Conservation (phyloP, 1,140 invertebrate genomes). For the Paraescarpia echinospica region DNA sequence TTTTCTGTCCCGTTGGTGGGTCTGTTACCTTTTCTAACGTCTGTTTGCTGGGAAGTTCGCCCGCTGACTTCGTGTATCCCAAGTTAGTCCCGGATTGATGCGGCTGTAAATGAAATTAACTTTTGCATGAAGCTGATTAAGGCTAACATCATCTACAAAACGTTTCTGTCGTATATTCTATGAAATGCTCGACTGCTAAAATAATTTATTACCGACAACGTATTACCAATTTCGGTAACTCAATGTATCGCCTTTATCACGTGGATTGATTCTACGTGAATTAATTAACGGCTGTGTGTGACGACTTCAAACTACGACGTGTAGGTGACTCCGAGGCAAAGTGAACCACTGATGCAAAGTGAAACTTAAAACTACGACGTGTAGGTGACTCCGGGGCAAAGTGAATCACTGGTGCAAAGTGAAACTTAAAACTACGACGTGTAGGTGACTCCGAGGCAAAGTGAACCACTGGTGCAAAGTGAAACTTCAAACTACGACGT, state of each 20-base stretch:
- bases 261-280: too few relatives aligned
- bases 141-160: not conserved
- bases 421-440: not conserved
- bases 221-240: too few relatives aligned
- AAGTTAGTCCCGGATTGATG: not conserved
- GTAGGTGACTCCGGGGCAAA: not conserved
- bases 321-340: not conserved
- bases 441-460: not conserved
- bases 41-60: not conserved
- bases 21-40: not conserved
- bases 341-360: too few relatives aligned
- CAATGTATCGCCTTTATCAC: too few relatives aligned
- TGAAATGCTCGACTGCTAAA: too few relatives aligned
- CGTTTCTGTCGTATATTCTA: too few relatives aligned
- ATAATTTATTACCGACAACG: too few relatives aligned
- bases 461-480: too few relatives aligned
- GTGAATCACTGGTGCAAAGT: too few relatives aligned
- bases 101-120: not conserved
- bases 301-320: not conserved
- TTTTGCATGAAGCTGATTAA: too few relatives aligned
- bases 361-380: not conserved
- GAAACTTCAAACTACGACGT: not conserved
- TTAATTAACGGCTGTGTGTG: not conserved
- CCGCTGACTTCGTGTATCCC: not conserved
- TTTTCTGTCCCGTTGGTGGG: not conserved